phyloP scores from a whole-genome alignment of 2,113 vertebrate species.

The Hystrix brachyura region DNA sequence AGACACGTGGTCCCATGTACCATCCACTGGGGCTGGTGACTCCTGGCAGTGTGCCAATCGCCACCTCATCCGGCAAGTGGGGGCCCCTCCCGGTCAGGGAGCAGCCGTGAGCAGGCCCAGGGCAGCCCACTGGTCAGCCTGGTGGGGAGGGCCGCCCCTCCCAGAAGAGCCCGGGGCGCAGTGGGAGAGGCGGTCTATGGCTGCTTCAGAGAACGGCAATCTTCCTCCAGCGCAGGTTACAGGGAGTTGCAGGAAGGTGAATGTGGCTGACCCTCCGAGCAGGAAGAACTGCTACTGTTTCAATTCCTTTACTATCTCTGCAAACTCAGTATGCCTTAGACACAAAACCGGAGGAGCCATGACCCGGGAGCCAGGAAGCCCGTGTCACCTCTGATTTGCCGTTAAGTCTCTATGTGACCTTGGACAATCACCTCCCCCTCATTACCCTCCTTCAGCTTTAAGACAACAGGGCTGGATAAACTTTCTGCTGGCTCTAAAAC shows the following conservation, averaged over 20 bases:
- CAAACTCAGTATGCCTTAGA: neutral
- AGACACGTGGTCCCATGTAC: accelerated
- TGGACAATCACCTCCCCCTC: neutral
- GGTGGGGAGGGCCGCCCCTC: neutral
- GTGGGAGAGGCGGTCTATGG: neutral
- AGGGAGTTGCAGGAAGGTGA: neutral
- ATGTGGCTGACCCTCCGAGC: neutral
- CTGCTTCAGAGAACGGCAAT: neutral
- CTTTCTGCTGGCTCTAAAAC: neutral
- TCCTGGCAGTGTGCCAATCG: neutral
- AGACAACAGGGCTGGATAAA: neutral
- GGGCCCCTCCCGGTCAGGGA: neutral
- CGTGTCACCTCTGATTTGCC: neutral
- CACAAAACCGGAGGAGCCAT: neutral
- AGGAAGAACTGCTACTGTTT: neutral
- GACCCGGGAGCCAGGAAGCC: neutral
- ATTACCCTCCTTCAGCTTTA: neutral
- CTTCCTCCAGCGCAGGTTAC: neutral
- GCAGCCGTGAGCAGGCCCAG: neutral
- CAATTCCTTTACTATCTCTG: neutral
- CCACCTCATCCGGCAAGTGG: neutral
- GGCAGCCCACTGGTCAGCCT: neutral
- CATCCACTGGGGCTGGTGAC: neutral
- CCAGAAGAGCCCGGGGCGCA: neutral
- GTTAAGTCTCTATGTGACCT: neutral